Evolutionary conservation across 2,113 vertebrate species (phyloP).

Genomic region (Hemicordylus capensis): DNA sequence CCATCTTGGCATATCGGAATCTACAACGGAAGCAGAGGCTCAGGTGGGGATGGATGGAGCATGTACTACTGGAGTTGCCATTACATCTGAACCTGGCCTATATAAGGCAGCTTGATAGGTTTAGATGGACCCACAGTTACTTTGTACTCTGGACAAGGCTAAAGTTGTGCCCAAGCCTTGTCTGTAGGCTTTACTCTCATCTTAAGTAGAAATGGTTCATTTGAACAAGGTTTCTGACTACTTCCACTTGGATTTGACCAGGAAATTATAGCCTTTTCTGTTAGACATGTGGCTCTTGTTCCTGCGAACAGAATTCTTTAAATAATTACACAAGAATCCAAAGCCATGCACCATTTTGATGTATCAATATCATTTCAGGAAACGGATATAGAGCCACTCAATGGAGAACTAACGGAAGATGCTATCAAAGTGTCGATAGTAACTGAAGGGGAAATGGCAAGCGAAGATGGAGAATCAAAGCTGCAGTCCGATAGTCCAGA

Average conservation of each 20-base stretch:
- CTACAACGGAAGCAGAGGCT: no score
- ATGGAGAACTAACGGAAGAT: constrained; percentile 76
- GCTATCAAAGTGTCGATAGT: constrained; percentile 41
- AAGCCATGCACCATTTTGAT: not conserved
- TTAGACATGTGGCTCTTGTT: not conserved
- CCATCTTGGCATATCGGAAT: no score
- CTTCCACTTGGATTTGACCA: not conserved
- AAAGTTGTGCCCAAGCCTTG: constrained; percentile 18
- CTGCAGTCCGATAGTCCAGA: constrained; percentile 61
- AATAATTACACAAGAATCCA: not conserved
- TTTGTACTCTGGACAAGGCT: not conserved
- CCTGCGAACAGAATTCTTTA: not conserved
- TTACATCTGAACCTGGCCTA: no score
- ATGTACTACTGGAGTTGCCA: no score
- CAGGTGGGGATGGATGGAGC: no score
- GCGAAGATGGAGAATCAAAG: constrained; percentile 70
- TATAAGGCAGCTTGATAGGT: no score
- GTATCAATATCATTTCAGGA: constrained; percentile 56
- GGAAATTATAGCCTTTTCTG: not conserved
- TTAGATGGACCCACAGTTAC: not conserved
- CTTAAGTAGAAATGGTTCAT: not conserved
- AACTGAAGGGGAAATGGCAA: constrained; percentile 64
- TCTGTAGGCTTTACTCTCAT: not conserved
- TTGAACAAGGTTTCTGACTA: not conserved
- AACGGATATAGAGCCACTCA: constrained; percentile 71